Evolutionary conservation across 2,113 vertebrate genomes (phyloP), one percentile per base, ranked within the genome.

Genomic region (Otus sunia): DNA sequence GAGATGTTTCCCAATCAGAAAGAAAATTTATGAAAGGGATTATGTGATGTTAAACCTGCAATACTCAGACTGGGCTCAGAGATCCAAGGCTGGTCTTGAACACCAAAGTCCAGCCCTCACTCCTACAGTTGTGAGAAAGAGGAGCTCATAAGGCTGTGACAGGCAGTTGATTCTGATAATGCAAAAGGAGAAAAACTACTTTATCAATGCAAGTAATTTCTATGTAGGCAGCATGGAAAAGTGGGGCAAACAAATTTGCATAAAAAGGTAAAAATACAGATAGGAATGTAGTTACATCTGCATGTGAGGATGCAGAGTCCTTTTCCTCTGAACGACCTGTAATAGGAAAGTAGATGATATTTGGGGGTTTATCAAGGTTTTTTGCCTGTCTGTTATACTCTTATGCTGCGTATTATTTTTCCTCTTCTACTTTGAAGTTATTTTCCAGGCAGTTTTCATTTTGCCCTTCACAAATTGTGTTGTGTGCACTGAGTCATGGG

Each of bases 401-500:
- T 59, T 63, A 68, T 32, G 27, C 43, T 56, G 10, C 3, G 0
- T 63, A 25, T 89, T 85, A 25, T 78, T 94, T 94, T 91, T 58
- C 53, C 37, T 91, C 25, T 79, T 72, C 73, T 78, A 34, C 77
- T 78, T 69, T 47, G 66, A 73, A 7, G 1, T 59, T 86, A 50
- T 85, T 82, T 94, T 86, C 84, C 82, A 90, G 67, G 86, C 74
- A 77, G 37, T 72, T 95, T 90, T 92, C 87, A 69, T 85, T 91
- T 93, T 74, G 74, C 63, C 32, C 50, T 82, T 95, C 20, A 6
- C n/a, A 85, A 88, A 75, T 34, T 30, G 49, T 68, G 69, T 55
- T 87, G 59, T 90, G 80, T 85, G 69, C 73, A 66, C 52, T 96
- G 92, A 95, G 84, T 95, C 92, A 91, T 9, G 58, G 74, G 63